Evolutionary conservation across 2,888 invertebrate species (phyloP), one percentile per base, ranked within the genome.

Genomic region (Drosophila dives): DNA sequence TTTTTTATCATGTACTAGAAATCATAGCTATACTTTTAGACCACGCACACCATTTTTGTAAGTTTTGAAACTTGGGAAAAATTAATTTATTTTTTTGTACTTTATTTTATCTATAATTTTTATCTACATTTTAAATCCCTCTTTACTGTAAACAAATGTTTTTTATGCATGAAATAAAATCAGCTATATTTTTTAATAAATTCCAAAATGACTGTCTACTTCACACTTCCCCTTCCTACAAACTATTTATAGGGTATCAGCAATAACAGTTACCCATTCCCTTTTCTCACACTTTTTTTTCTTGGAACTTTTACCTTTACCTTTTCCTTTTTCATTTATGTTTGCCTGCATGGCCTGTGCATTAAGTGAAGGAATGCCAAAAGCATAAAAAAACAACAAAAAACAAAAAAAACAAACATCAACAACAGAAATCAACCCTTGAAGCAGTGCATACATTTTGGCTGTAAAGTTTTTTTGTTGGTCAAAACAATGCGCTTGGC

Each of bases 401-500:
- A 29, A 29, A 7, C 6, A 29, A 29, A 29, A 38, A 42, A 63
- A 64, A 56, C 51, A 20, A 15, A 50, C 45, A 32, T 32, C 32
- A 42, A 15, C 8, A 40, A 40, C 34, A 20, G 20, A 72, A 66
- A 26, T 23, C 59, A 54, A 53, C 48, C 61, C 53, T 51, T n/a
- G 23, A 2, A n/a, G 42, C 49, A 33, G 54, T 73, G 76, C 81
- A 75, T 73, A 72, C 34, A 81, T 32, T 40, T 54, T 2, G 12
- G 45, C 20, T 3, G 20, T 12, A 38, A 17, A 10, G 3, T 8
- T 2, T 11, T 32, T 36, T 77, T 82, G 77, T 90, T 51, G 68
- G 80, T 42, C 70, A 69, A 62, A 85, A 87, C 88, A 89, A 86
- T 89, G 90, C 85, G 75, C 75, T 77, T 48, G 58, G 65, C 78